These are phyloP conservation scores for Sebastiscus tertius DNA, from an alignment of 2,797 vertebrate species.

Conservation along the genomic window DNA sequence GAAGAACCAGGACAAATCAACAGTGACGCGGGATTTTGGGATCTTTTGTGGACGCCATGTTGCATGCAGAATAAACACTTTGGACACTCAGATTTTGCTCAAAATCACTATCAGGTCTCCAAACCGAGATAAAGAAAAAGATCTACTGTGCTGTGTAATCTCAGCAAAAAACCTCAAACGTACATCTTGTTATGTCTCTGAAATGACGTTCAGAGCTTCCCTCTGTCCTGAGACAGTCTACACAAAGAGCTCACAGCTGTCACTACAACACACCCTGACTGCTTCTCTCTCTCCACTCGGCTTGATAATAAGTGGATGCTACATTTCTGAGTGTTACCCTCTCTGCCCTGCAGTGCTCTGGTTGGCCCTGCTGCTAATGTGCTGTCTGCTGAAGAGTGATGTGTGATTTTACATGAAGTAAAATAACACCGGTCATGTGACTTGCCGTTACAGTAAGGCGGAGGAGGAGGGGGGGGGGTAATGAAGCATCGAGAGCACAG, in stretches of 20 bases:
- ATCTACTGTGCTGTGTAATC: neutral
- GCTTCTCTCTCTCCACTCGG: neutral
- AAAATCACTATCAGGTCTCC: neutral
- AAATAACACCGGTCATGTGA: slow-evolving; percentile 43
- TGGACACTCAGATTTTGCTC: neutral
- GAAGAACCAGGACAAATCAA: neutral
- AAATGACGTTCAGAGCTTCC: neutral
- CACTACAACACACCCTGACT: slow-evolving; percentile 2
- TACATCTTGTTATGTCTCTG: neutral
- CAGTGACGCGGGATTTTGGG: neutral
- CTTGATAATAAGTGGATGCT: slow-evolving; percentile 33
- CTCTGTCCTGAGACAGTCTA: neutral
- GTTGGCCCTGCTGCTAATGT: neutral
- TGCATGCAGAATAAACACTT: neutral
- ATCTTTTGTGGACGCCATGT: neutral
- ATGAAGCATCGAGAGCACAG: neutral
- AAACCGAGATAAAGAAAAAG: neutral
- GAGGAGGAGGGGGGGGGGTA: neutral
- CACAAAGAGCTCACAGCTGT: slow-evolving; percentile 16
- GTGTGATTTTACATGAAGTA: neutral
- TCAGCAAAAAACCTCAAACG: neutral
- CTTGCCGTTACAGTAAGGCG: neutral
- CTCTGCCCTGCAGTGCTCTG: neutral
- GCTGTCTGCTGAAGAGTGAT: slow-evolving; percentile 1
- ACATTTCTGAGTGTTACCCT: slow-evolving; percentile 39